Evolutionary conservation across 2,113 vertebrate genomes (phyloP).

Genomic region (Crotalus viridis): DNA sequence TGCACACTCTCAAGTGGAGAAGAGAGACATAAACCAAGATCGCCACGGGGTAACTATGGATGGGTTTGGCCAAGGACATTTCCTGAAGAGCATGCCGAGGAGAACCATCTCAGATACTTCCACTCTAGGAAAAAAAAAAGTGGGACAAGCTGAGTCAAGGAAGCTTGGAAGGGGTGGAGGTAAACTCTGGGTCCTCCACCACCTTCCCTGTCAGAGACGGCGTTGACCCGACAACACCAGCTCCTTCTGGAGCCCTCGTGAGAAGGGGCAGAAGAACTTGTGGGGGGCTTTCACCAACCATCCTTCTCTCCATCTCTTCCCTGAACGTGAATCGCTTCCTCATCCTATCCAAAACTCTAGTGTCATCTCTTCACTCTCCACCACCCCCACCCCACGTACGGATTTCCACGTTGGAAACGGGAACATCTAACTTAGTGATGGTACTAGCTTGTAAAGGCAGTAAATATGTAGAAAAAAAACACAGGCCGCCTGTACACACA

Average conservation of each 20-base stretch:
- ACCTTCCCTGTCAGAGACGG: constrained; percentile 21
- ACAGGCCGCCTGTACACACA: constrained; percentile 64
- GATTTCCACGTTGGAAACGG: neutral
- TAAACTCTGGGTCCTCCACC: neutral
- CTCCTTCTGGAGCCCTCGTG: neutral
- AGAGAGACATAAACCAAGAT: neutral
- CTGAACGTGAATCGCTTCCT: constrained; percentile 38
- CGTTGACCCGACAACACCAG: constrained; percentile 54
- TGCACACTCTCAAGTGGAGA: neutral
- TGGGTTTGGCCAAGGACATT: neutral
- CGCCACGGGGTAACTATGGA: neutral
- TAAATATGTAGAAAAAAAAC: constrained; percentile 58
- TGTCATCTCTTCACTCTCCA: constrained; percentile 1
- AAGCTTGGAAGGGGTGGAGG: neutral
- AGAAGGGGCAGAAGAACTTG: constrained; percentile 50
- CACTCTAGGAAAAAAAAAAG: neutral
- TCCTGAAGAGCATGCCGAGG: neutral
- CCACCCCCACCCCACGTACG: neutral
- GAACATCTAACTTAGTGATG: constrained; percentile 40
- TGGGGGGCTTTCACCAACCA: neutral
- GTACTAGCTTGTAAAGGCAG: constrained; percentile 69
- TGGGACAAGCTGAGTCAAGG: neutral
- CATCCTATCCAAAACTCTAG: neutral
- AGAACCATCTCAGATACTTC: neutral
- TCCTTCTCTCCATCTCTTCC: constrained; percentile 25